Evolutionary conservation across 1,140 invertebrate species (phyloP), one percentile per base, ranked within the genome.

Genomic region (Homalodisca vitripennis): DNA sequence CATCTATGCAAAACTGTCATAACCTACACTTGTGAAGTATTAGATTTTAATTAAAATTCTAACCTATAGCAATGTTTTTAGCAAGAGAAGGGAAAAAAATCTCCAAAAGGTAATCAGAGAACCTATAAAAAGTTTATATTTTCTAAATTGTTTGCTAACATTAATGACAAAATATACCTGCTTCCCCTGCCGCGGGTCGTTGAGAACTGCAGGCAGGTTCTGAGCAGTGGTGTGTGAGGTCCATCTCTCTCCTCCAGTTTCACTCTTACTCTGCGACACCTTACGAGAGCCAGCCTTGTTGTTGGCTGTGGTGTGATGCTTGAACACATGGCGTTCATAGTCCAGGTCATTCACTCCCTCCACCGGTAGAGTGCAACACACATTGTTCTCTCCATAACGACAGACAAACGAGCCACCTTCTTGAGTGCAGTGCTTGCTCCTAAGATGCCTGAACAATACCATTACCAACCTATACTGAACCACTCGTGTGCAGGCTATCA

Each of bases 161-260:
- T n/a, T n/a, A n/a, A n/a, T n/a, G n/a, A n/a, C n/a, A n/a, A n/a
- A n/a, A n/a, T 75, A 73, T 76, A 85, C 89, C 78, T 92, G 92
- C 80, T 94, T 95, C 66, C 93, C 91, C 74, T 89, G 89, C 60
- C 90, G 89, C 0, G 98, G 97, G 83, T 99, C 97, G 82, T 98
- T 98, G 29, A 99, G 84, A 67, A 98, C 94, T 63, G 97, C 95
- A 26, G 97, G 93, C 71, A 99, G 84, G 82, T 99, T 99, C 81
- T 98, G 95, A 24, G 92, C 87, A 29, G 94, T 90, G 3, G 88
- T 90, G 79, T 90, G 92, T 63, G 92, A 83, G 2, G 88, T 87
- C 90, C 91, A 93, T 65, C 87, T 83, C 17, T 87, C 84, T 3
- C 82, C 77, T 47, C 79, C 20, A 55, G 12, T 31, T 51, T 66